phyloP scores from a whole-genome alignment of 2,113 vertebrate species.

The Heptranchias perlo region DNA sequence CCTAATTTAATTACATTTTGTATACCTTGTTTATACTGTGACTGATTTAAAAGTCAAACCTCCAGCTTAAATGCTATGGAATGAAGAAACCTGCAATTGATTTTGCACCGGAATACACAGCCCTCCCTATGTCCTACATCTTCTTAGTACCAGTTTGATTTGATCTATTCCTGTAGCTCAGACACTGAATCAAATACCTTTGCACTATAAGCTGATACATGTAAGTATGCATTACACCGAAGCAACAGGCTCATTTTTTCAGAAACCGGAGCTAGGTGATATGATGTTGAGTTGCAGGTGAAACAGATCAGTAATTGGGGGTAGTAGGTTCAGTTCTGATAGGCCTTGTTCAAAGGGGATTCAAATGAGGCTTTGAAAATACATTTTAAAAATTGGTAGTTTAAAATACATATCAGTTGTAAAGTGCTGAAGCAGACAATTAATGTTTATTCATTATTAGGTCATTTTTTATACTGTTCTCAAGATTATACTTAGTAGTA shows the following conservation, averaged over 20 bases:
- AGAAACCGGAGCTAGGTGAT: background rate
- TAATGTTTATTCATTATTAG: background rate
- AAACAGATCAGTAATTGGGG: background rate
- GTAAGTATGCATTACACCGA: too few relatives aligned
- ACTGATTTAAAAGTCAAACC: background rate
- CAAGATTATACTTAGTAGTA: background rate
- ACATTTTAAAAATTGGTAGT: background rate
- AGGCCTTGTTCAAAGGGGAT: too few relatives aligned
- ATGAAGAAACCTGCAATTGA: background rate
- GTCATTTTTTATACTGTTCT: background rate
- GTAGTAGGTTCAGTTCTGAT: background rate
- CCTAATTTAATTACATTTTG: background rate
- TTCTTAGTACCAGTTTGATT: background rate
- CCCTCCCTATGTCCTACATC: background rate
- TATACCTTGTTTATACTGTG: background rate
- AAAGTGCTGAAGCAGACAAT: background rate
- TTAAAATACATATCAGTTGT: background rate
- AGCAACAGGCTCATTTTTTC: background rate
- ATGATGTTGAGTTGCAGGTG: background rate
- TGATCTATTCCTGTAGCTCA: background rate
- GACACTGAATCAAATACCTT: background rate
- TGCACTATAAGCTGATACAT: background rate
- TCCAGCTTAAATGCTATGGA: background rate
- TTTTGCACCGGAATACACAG: background rate
- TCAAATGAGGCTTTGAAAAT: background rate